phyloP scores from a whole-genome alignment of 2,888 invertebrate genomes.

The Leucania comma region DNA sequence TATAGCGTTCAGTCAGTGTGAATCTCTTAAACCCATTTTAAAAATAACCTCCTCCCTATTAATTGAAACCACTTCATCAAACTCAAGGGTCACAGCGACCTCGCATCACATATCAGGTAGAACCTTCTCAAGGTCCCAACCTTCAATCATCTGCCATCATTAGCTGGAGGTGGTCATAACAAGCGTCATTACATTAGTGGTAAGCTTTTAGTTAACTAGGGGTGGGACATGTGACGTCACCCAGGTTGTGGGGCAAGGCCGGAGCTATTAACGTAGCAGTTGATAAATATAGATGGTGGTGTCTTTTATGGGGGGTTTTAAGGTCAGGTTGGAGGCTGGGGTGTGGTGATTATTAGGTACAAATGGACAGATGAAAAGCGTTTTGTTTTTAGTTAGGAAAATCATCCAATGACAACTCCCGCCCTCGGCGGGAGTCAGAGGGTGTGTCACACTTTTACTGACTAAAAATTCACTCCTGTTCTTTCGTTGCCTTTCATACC shows the following conservation, averaged over 20 bases:
- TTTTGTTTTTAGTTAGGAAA: too few species aligned
- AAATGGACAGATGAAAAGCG: background rate
- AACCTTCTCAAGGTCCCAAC: slow-evolving; percentile 46
- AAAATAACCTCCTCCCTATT: background rate
- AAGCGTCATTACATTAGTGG: slow-evolving; percentile 55
- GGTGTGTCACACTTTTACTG: too few species aligned
- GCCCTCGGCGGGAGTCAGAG: too few species aligned
- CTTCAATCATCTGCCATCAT: slow-evolving; percentile 57
- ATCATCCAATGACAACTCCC: too few species aligned
- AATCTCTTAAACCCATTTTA: background rate
- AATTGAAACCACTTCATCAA: slow-evolving; percentile 20
- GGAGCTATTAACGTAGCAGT: slow-evolving; percentile 44
- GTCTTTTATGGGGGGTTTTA: slow-evolving; percentile 28
- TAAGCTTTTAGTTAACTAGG: slow-evolving; percentile 68
- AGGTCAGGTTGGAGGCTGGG: slow-evolving; percentile 28
- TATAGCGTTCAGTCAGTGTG: background rate
- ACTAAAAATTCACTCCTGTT: too few species aligned
- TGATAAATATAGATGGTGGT: slow-evolving; percentile 56
- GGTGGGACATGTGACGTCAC: slow-evolving; percentile 63
- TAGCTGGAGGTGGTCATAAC: slow-evolving; percentile 55
- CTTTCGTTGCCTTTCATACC: too few species aligned
- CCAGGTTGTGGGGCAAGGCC: slow-evolving; percentile 58
- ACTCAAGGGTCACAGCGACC: slow-evolving; percentile 17
- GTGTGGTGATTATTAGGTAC: background rate
- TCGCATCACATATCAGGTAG: slow-evolving; percentile 34